Conservation (phyloP, 2,888 invertebrate species). For the Drosophila merina region DNA sequence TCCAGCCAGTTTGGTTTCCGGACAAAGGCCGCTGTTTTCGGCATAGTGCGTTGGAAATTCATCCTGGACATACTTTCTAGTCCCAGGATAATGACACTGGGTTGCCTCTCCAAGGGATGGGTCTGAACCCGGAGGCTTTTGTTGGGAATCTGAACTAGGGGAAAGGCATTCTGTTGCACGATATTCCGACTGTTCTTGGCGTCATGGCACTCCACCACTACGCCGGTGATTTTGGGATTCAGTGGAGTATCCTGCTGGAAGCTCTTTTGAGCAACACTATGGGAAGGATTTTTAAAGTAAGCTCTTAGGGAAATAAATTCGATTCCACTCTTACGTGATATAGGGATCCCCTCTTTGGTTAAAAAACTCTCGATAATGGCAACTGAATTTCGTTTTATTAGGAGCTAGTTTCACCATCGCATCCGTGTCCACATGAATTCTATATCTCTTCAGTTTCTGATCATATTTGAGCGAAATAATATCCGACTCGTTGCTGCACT, state of each 20-base stretch:
- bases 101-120: constrained; percentile 15
- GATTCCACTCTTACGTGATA: constrained; percentile 31
- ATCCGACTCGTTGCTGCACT: constrained; percentile 26
- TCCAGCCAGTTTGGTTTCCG: constrained; percentile 87
- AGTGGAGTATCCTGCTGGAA: constrained; percentile 10
- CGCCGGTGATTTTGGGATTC: constrained; percentile 16
- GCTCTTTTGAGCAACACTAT: constrained; percentile 21
- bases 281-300: background rate
- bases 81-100: constrained; percentile 91
- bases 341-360: background rate
- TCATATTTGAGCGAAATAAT: constrained; percentile 36
- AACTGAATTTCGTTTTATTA: background rate
- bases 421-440: constrained; percentile 10
- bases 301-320: too few species aligned
- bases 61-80: constrained; percentile 88
- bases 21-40: constrained; percentile 87
- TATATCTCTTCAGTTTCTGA: constrained; percentile 20
- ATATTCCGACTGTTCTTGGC: constrained; percentile 40
- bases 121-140: rapidly evolving
- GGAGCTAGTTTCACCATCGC: constrained; percentile 1
- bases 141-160: constrained; percentile 83
- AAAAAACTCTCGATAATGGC: constrained; percentile 42
- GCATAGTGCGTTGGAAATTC: constrained; percentile 88
- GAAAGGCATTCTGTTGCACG: constrained; percentile 84
- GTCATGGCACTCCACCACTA: constrained; percentile 50